These are phyloP conservation scores for Forficula auricularia DNA, from an alignment of 1,140 invertebrate species.

Conservation along the genomic window DNA sequence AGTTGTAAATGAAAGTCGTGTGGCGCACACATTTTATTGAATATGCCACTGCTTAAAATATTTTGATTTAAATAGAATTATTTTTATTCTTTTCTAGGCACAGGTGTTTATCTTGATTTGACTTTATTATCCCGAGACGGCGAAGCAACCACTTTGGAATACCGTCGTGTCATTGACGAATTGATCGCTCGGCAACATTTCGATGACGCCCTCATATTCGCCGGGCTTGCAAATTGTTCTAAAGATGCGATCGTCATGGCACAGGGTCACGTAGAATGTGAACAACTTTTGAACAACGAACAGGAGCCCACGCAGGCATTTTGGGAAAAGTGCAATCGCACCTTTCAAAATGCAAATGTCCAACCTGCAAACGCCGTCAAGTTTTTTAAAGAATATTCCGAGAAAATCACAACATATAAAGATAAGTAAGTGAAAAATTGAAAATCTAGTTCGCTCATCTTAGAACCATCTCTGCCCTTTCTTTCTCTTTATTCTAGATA, in stretches of 20 bases:
- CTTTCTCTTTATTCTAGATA: no score
- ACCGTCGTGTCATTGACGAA: constrained; percentile 28
- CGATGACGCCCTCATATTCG: constrained; percentile 34
- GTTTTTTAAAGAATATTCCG: constrained; percentile 33
- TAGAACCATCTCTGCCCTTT: no score
- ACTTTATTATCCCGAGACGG: neutral
- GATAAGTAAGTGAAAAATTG: constrained; percentile 3
- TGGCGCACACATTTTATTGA: no score
- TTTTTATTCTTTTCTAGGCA: constrained; percentile 21
- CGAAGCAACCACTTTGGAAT: no score
- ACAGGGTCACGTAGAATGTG: constrained; percentile 11
- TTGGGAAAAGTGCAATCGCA: constrained; percentile 34
- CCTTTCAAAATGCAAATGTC: constrained; percentile 35
- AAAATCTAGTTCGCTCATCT: no score
- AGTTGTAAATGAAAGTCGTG: no score
- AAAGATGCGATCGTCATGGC: constrained; percentile 17
- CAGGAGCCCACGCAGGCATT: constrained; percentile 20
- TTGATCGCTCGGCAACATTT: constrained; percentile 32
- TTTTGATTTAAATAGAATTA: no score
- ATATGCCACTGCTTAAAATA: no score
- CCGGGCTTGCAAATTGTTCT: constrained; percentile 22
- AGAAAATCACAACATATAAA: constrained; percentile 23
- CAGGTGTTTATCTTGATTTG: constrained; percentile 19
- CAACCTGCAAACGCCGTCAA: constrained; percentile 30
- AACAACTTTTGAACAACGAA: neutral